Conservation (phyloP, 2,797 vertebrate genomes). For the Lepidocolaptes lacrymiger region DNA sequence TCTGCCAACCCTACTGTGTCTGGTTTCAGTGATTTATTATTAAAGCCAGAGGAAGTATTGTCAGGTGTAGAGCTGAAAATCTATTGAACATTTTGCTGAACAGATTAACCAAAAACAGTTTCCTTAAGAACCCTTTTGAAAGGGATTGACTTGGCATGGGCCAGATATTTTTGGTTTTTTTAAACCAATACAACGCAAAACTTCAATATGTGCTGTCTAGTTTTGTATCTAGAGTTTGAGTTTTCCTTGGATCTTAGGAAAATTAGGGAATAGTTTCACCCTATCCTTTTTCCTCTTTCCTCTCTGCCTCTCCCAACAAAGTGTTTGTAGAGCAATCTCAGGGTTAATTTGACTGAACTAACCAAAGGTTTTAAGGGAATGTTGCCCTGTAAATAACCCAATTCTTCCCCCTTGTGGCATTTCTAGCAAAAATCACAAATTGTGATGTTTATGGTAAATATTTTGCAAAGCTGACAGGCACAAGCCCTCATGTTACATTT, state of each 20-base stretch:
- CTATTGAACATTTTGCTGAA: background rate
- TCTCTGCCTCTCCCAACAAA: background rate
- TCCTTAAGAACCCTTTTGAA: background rate
- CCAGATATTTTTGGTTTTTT: background rate
- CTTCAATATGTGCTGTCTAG: background rate
- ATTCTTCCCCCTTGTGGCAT: slow-evolving; percentile 49
- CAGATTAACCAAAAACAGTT: background rate
- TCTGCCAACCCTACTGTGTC: background rate
- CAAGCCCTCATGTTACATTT: background rate
- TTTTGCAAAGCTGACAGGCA: background rate
- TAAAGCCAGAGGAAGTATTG: background rate
- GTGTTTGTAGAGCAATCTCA: background rate
- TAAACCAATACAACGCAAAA: background rate
- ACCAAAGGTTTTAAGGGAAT: background rate
- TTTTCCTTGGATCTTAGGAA: background rate
- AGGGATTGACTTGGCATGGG: background rate
- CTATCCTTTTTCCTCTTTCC: background rate
- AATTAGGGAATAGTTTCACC: background rate
- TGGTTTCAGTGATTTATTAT: background rate
- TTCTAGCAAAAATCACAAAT: background rate
- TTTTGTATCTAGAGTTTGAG: background rate
- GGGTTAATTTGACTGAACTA: background rate
- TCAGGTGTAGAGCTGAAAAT: background rate
- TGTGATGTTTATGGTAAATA: background rate
- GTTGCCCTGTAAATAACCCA: background rate